These are phyloP conservation scores for Hybognathus amarus DNA, from an alignment of 2,797 vertebrate species.

Conservation along the genomic window DNA sequence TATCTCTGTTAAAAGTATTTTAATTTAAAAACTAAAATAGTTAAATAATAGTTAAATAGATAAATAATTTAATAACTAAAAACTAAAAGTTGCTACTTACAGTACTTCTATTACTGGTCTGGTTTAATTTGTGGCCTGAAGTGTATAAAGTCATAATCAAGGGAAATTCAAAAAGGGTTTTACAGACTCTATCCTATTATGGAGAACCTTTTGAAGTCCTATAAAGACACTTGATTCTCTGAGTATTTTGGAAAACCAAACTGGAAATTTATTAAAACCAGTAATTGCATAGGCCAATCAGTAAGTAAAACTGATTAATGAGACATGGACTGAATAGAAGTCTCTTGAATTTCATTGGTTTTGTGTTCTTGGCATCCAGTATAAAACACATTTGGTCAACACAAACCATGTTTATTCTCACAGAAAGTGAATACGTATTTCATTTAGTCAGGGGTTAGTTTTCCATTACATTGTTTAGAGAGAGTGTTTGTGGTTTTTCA, in stretches of 20 bases:
- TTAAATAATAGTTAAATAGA: too few relatives aligned
- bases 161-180: background rate
- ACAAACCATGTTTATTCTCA: slow-evolving; percentile 15
- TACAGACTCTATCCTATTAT: background rate
- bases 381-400: slow-evolving; percentile 15
- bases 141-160: background rate
- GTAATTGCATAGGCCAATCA: background rate
- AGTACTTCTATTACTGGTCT: background rate
- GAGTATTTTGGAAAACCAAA: slow-evolving; percentile 6
- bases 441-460: background rate
- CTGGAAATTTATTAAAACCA: background rate
- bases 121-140: slow-evolving; percentile 10
- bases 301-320: background rate
- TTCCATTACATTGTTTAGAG: background rate
- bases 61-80: too few relatives aligned
- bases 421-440: background rate
- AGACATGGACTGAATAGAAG: background rate
- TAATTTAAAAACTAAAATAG: too few relatives aligned
- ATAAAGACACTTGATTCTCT: background rate
- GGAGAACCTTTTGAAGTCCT: slow-evolving; percentile 30
- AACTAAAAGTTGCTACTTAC: background rate
- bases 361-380: background rate
- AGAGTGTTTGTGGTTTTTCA: background rate
- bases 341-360: slow-evolving; percentile 1
- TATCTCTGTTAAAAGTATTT: background rate